These are phyloP conservation scores for Ceratitis capitata DNA, from an alignment of 1,140 invertebrate species.

Conservation along the genomic window DNA sequence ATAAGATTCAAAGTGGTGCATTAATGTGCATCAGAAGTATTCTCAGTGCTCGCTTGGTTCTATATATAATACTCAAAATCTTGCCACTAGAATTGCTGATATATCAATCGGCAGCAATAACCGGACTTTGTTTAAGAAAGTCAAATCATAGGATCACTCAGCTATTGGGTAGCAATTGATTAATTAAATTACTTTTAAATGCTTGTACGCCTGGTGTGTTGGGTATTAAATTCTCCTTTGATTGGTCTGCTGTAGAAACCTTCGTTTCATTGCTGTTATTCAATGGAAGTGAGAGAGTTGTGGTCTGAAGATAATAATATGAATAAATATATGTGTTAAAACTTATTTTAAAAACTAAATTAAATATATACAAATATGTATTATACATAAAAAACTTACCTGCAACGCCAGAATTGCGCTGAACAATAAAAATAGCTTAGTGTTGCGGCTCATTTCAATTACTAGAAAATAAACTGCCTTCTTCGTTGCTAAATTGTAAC, in stretches of 20 bases:
- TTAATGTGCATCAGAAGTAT: neutral
- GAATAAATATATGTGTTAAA: no score
- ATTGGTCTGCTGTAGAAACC: no score
- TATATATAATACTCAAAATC: no score
- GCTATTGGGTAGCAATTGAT: neutral
- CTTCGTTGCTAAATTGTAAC: no score
- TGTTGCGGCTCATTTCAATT: no score
- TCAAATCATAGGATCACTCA: neutral
- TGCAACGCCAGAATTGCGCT: neutral
- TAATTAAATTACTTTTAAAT: neutral
- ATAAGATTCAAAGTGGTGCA: neutral
- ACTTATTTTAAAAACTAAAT: neutral
- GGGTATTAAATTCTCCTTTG: neutral
- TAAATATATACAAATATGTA: neutral
- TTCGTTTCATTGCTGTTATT: neutral
- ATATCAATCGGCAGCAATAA: no score
- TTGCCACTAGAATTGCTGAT: no score
- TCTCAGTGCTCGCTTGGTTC: no score
- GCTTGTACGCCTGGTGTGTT: neutral
- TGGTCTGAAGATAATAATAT: neutral
- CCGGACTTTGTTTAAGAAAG: no score
- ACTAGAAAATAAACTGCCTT: no score
- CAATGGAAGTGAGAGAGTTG: neutral
- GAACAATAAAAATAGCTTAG: no score
- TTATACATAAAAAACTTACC: no score